phyloP scores from a whole-genome alignment of 2,888 invertebrate species.

The Megastigmus dorsalis region DNA sequence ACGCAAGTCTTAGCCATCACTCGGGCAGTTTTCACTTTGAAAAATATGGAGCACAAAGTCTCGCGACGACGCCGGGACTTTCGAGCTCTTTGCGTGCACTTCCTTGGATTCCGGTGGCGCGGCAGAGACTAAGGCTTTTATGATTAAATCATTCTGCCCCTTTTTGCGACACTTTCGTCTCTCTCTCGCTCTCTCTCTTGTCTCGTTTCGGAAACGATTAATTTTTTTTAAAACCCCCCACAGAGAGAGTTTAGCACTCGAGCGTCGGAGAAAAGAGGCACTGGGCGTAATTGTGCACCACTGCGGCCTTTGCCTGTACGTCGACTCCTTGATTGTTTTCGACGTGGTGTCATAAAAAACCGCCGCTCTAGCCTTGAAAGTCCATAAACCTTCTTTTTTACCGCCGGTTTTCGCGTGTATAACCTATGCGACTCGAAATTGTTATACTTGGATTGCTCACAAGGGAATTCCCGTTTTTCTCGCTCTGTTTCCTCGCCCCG shows the following conservation, averaged over 20 bases:
- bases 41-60: slow-evolving; percentile 28
- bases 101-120: background rate
- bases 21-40: slow-evolving; percentile 6
- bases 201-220: slow-evolving; percentile 29
- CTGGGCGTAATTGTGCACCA: no score
- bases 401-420: no score
- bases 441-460: background rate
- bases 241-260: no score
- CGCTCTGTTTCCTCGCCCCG: background rate
- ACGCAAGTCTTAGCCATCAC: background rate
- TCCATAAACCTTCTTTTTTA: slow-evolving; percentile 7
- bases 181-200: background rate
- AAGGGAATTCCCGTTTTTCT: background rate
- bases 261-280: no score
- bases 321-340: background rate
- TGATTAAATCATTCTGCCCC: slow-evolving; percentile 30
- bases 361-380: background rate
- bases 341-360: background rate
- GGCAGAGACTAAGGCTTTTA: background rate
- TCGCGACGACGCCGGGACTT: background rate
- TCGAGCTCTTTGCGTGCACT: slow-evolving; percentile 11
- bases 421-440: background rate
- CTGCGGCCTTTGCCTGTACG: no score
- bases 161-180: background rate
- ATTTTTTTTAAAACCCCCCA: slow-evolving; percentile 12